phyloP scores from a whole-genome alignment of 2,888 invertebrate genomes.

The Clepsis dumicolana region DNA sequence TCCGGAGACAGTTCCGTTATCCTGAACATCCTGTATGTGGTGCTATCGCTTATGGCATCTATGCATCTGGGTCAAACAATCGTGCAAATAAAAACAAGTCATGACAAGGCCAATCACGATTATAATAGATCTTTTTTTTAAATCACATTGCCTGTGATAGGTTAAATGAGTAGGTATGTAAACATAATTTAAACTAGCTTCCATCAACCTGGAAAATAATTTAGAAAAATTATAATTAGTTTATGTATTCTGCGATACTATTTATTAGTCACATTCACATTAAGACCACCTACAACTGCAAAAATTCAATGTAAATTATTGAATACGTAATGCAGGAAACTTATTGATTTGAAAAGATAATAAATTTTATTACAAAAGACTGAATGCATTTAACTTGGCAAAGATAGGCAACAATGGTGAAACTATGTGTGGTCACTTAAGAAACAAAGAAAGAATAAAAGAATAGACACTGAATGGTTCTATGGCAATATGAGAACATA shows the following conservation, averaged over 20 bases:
- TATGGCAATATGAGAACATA: not conserved
- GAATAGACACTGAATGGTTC: too few relatives aligned
- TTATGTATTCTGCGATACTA: not conserved
- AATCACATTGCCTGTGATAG: not conserved
- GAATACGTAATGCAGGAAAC: slow-evolving; percentile 35
- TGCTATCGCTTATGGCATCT: slow-evolving; percentile 27
- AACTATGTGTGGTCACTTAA: slow-evolving; percentile 27
- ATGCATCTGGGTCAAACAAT: slow-evolving; percentile 32
- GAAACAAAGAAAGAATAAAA: slow-evolving; percentile 11
- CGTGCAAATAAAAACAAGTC: slow-evolving; percentile 15
- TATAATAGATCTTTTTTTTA: not conserved
- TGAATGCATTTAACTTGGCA: slow-evolving; percentile 11
- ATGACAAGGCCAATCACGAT: not conserved
- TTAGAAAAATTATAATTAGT: not conserved
- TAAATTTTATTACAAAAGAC: slow-evolving; percentile 43
- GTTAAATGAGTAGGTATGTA: not conserved
- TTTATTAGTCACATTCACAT: not conserved
- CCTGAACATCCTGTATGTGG: slow-evolving; percentile 30
- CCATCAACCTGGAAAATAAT: not conserved
- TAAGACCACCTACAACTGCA: slow-evolving; percentile 11
- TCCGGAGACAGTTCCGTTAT: slow-evolving; percentile 39
- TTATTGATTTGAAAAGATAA: slow-evolving; percentile 44
- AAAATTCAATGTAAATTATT: slow-evolving; percentile 25
- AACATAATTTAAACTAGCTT: not conserved
- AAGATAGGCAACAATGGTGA: slow-evolving; percentile 17